Evolutionary conservation across 2,113 vertebrate genomes (phyloP), one percentile per base, ranked within the genome.

Genomic region (Triplophysa tibetana): DNA sequence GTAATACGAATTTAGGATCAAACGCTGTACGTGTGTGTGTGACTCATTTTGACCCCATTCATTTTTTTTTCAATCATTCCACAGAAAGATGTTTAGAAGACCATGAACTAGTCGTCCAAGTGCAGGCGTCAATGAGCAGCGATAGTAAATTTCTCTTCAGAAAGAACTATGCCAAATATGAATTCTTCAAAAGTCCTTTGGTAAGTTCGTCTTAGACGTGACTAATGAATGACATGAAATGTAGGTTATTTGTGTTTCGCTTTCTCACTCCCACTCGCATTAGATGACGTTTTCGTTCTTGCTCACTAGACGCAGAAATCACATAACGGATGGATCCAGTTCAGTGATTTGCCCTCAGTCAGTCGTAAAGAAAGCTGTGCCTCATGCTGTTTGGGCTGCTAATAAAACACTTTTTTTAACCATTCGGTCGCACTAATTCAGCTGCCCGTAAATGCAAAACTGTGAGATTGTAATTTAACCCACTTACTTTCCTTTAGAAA

Each of bases 151-250:
- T 99, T 90, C 89, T 98, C 82, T 99, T 98, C 93, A 94, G 96
- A 90, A 99, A 99, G 94, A 98, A 99, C 92, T 99, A 98, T 77
- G 97, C 95, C 88, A 99, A 98, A 93, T 99, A 99, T 0, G 97
- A 99, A 93, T 98, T 98, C 90, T 99, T 99, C 90, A 98, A 95
- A 93, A 97, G 94, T 88, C 97, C 97, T 26, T 82, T 92, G 94
- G 98, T 98, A 79, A 78, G 81, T 81, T 63, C 4, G 70, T 77
- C 24, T 4, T 45, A 50, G 23, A 13, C 38, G 2, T 17, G 50
- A 2, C 1, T 52, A 52, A 52, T 52, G 50, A 17, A 17, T 16
- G 14, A 52, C 50, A 52, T 17, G 17, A 14, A 17, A 41, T 73
- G 70, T 23, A 73, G 70, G 21, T 38, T 21, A 29, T 26, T 58